Conservation (phyloP, 2,797 vertebrate species). For the Phylloscopus collybita region DNA sequence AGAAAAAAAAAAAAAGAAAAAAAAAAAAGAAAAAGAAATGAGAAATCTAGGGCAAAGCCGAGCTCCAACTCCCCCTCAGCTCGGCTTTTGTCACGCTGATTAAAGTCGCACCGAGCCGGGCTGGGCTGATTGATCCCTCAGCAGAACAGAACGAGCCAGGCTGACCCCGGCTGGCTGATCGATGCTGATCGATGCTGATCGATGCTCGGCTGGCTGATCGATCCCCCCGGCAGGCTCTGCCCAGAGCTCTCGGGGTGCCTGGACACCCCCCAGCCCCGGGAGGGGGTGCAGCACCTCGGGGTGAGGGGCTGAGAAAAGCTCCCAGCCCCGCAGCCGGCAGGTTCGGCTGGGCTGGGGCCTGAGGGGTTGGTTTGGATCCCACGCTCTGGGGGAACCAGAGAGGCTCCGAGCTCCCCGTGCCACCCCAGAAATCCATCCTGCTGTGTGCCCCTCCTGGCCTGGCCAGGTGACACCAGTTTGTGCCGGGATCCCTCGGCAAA, state of each 20-base stretch:
- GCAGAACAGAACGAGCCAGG: background rate
- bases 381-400: background rate
- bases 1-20: background rate
- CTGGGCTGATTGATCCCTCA: conserved; percentile 2
- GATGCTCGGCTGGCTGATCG: background rate
- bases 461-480: background rate
- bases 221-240: background rate
- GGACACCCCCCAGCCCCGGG: too few relatives aligned
- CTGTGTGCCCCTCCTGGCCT: background rate
- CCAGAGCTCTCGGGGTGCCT: background rate
- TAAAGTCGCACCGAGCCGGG: background rate
- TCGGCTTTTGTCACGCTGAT: conserved; percentile 16
- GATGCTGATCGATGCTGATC: too few relatives aligned
- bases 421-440: background rate
- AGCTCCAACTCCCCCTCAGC: conserved; percentile 20
- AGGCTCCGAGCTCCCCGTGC: background rate
- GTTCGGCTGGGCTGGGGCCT: background rate
- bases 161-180: background rate
- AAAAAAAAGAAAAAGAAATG: too few relatives aligned
- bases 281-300: background rate
- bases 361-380: background rate
- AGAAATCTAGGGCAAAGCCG: conserved; percentile 15
- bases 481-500: background rate
- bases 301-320: accelerated
- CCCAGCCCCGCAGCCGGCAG: background rate